phyloP scores from a whole-genome alignment of 1,140 invertebrate genomes.

The Hypothenemus hampei region DNA sequence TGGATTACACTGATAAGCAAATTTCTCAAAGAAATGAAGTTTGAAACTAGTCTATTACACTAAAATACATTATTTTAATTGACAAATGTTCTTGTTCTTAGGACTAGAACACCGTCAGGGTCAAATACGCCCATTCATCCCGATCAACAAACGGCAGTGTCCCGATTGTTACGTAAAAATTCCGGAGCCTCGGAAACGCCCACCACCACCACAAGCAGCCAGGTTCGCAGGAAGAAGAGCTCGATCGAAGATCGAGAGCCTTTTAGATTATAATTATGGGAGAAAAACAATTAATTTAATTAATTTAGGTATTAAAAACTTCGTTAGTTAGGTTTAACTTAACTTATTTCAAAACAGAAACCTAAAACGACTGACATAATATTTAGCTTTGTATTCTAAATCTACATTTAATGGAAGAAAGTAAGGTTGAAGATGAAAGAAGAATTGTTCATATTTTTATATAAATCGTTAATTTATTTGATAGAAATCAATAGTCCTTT shows the following conservation, averaged over 20 bases:
- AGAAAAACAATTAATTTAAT: too few relatives aligned
- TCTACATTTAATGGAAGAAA: too few relatives aligned
- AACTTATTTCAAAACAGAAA: slow-evolving; percentile 40
- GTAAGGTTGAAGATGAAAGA: too few relatives aligned
- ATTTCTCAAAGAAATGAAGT: too few relatives aligned
- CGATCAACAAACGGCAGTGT: slow-evolving; percentile 54
- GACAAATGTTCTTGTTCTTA: slow-evolving; percentile 33
- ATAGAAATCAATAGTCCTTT: too few relatives aligned
- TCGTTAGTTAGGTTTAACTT: slow-evolving; percentile 25
- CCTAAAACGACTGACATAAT: slow-evolving; percentile 43
- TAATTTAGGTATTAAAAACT: slow-evolving; percentile 12
- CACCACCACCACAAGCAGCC: too few relatives aligned
- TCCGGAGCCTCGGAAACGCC: slow-evolving; percentile 61
- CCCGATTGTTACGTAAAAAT: slow-evolving; percentile 58
- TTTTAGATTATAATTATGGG: slow-evolving; percentile 56
- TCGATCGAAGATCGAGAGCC: slow-evolving; percentile 56
- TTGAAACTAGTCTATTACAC: too few relatives aligned
- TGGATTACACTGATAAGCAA: too few relatives aligned
- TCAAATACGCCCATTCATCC: slow-evolving; percentile 63
- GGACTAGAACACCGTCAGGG: slow-evolving; percentile 65
- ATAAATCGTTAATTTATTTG: slow-evolving; percentile 39
- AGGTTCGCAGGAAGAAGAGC: slow-evolving; percentile 53
- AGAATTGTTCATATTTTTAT: slow-evolving; percentile 44
- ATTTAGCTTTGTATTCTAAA: slow-evolving; percentile 34
- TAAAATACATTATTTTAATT: too few relatives aligned